Base-by-base conservation (phyloP, 2,113 vertebrate species). In the Cyprinodon brontotheroides region DNA sequence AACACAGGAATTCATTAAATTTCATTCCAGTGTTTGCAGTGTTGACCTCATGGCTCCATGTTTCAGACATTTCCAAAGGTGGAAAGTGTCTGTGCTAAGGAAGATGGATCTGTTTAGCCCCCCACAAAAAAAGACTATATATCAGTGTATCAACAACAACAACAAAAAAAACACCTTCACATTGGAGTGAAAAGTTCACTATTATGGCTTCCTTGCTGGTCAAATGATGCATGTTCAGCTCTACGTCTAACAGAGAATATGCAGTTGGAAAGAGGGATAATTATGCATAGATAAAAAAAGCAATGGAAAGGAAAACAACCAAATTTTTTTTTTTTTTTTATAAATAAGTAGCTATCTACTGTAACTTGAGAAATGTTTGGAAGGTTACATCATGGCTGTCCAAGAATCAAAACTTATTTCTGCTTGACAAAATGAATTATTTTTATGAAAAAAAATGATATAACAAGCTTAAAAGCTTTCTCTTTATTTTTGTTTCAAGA, bases 61-160 rank as follows among this genome's bases (percentile, higher is more conserved):
- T 80, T 75, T 43, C 48, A 69, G 22, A 65, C 65, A 83, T 79
- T 57, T 65, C 67, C 63, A 71, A 40, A 22, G 20, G 15, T 20
- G 67, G 15, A 22, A 68, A 65, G 17, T 20, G 65, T 70, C 45
- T 38, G 17, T 20, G 47, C 37, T n/a, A 7, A 57, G 8, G 50
- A 57, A 57, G 17, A 57, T 57, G 6, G 17, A 57, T 57, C 17
- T 57, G 50, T 57, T 20, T n/a, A 2, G 8, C 14, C 29, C 50
- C n/a, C 6, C 20, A 4, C 50, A n/a, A 57, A 3, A 57, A 20
- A 10, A 57, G 20, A n/a, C 50, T 53, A 6, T 53, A 53, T 53
- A 13, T 20, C 15, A 53, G 48, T 53, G 3, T 57, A 14, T 20
- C 17, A 20, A 57, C 29, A 29, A 29, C 29, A 29, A 29, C 29